Percentiles rank a stretch among this genome's conserved stretches.
phyloP scores from a whole-genome alignment of 1,140 invertebrate species.

The Hydropsyche tenuis region DNA sequence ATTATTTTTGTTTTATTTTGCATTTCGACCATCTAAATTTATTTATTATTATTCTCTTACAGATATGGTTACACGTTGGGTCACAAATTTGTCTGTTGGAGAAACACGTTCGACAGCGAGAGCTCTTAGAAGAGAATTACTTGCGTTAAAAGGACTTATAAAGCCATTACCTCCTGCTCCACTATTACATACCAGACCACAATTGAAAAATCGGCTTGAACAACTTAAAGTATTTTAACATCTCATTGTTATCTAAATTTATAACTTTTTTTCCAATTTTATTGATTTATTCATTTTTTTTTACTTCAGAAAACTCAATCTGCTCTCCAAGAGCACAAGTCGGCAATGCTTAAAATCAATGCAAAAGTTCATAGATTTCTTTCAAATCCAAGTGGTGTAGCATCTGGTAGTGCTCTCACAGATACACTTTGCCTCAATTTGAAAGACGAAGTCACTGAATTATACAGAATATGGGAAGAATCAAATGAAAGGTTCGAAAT shows the following conservation, averaged over 20 bases:
- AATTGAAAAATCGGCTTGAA: conserved; percentile 59
- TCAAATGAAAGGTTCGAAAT: conserved; percentile 74
- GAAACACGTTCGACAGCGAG: conserved; percentile 56
- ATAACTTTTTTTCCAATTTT: not conserved
- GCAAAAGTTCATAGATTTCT: conserved; percentile 77
- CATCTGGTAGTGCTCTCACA: conserved; percentile 52
- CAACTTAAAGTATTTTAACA: conserved; percentile 55
- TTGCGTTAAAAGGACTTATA: conserved; percentile 56
- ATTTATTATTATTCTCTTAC: conserved; percentile 13
- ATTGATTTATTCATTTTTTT: conserved; percentile 32
- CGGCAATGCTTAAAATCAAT: conserved; percentile 74
- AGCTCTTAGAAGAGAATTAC: conserved; percentile 58
- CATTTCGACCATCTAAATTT: conserved; percentile 18
- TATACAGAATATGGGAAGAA: conserved; percentile 80
- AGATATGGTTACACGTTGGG: conserved; percentile 59
- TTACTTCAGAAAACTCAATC: conserved; percentile 68
- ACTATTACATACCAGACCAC: conserved; percentile 55
- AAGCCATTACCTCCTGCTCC: conserved; percentile 48
- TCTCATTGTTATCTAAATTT: not conserved
- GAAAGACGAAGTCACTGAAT: conserved; percentile 74
- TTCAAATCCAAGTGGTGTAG: conserved; percentile 56
- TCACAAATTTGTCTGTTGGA: conserved; percentile 56
- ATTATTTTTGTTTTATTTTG: too few species aligned
- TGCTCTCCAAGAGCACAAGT: conserved; percentile 74
- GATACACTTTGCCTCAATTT: conserved; percentile 63